These are phyloP conservation scores for Oegoconia quadripuncta DNA, from an alignment of 2,888 invertebrate species.

Conservation along the genomic window DNA sequence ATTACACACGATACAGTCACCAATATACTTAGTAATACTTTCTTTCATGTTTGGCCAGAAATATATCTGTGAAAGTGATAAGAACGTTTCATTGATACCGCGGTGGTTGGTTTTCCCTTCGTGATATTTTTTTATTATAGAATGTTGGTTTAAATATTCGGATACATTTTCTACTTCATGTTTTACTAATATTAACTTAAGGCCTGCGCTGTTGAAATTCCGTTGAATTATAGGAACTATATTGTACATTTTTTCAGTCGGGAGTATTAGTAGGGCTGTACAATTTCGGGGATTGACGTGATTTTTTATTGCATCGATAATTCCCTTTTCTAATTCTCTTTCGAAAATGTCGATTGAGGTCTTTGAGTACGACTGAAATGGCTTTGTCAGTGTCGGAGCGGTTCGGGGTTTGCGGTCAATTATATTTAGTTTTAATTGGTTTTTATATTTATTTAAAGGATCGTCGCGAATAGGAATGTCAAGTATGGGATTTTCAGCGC, in stretches of 20 bases:
- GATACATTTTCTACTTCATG: constrained; percentile 1
- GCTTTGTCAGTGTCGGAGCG: not conserved
- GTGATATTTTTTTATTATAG: constrained; percentile 3
- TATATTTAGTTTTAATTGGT: not conserved
- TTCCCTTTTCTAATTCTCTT: not conserved
- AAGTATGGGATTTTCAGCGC: not conserved
- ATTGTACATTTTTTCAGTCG: constrained; percentile 1
- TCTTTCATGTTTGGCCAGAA: constrained; percentile 11
- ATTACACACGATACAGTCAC: not conserved
- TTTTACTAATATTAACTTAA: constrained; percentile 1
- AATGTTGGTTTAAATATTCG: not conserved
- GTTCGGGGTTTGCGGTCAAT: not conserved
- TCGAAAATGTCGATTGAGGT: not conserved
- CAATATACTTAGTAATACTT: constrained; percentile 1
- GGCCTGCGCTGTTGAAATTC: not conserved
- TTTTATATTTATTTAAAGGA: not conserved
- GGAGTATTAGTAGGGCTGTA: not conserved
- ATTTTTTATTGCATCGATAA: not conserved
- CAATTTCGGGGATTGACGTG: not conserved
- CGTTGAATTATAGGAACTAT: constrained; percentile 2
- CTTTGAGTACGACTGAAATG: not conserved
- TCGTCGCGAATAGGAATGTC: not conserved
- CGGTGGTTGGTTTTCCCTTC: constrained; percentile 11
- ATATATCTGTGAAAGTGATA: constrained; percentile 2
- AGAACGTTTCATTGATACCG: constrained; percentile 5